Conservation (phyloP, 1,140 invertebrate genomes). For the Apocrypta bakeri region DNA sequence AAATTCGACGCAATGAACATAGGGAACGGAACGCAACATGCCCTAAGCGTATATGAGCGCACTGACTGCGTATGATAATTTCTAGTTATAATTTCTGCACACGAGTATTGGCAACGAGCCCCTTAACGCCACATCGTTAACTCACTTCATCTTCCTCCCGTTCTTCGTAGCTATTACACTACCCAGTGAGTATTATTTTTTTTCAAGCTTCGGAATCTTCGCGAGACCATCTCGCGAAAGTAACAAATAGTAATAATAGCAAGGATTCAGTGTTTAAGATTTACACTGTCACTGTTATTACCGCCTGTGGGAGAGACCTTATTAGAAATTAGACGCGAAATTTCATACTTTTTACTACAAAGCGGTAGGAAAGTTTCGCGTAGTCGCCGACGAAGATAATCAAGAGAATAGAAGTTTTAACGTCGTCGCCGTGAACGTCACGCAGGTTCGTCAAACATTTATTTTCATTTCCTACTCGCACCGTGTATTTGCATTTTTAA, state of each 20-base stretch:
- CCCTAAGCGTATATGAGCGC: not conserved
- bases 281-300: too few relatives aligned
- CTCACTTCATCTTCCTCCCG: not conserved
- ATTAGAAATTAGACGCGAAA: too few relatives aligned
- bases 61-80: constrained; percentile 23
- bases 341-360: not conserved
- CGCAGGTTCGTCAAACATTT: constrained; percentile 21
- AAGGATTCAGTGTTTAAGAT: too few relatives aligned
- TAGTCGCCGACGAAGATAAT: not conserved
- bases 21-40: constrained; percentile 21
- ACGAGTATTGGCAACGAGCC: constrained; percentile 12
- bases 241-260: too few relatives aligned
- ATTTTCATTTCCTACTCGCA: not conserved
- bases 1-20: constrained; percentile 22
- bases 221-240: too few relatives aligned
- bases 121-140: constrained; percentile 15
- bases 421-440: not conserved
- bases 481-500: constrained; percentile 21
- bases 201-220: not conserved
- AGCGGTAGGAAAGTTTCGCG: not conserved
- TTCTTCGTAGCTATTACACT: too few relatives aligned
- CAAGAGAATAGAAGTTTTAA: not conserved
- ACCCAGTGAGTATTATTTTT: too few relatives aligned
- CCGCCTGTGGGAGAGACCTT: too few relatives aligned
- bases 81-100: constrained; percentile 14